These are phyloP conservation scores for Peribatodes rhomboidaria DNA, from an alignment of 2,888 invertebrate genomes.

Conservation along the genomic window DNA sequence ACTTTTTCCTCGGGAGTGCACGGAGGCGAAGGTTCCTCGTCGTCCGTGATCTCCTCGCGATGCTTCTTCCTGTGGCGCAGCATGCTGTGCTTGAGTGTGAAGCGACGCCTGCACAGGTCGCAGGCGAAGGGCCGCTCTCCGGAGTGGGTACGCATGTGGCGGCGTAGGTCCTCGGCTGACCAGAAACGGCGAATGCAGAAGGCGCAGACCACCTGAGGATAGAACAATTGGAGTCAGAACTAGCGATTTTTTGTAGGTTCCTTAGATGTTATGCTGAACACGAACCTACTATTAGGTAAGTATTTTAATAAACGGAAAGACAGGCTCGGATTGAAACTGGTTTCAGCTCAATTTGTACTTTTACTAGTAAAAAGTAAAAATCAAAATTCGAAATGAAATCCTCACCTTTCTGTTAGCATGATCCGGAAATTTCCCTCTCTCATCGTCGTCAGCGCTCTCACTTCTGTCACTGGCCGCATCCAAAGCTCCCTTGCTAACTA, in stretches of 20 bases:
- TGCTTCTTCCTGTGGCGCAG: slow-evolving; percentile 97
- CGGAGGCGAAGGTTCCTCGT: slow-evolving; percentile 82
- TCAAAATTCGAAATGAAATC: slow-evolving; percentile 14
- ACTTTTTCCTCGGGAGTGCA: slow-evolving; percentile 74
- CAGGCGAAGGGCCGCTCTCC: slow-evolving; percentile 97
- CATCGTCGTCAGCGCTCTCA: slow-evolving; percentile 89
- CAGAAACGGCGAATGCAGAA: slow-evolving; percentile 97
- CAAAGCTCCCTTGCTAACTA: slow-evolving; percentile 93
- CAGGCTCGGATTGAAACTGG: not conserved
- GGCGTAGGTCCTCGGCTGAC: slow-evolving; percentile 96
- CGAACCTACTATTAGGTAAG: too few species aligned
- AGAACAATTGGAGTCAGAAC: slow-evolving; percentile 6
- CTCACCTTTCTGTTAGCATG: slow-evolving; percentile 94
- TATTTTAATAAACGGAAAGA: too few species aligned
- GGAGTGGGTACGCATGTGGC: slow-evolving; percentile 97
- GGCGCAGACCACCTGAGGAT: slow-evolving; percentile 91
- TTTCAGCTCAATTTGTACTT: not conserved
- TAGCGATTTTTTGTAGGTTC: not conserved
- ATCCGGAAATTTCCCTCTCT: slow-evolving; percentile 93
- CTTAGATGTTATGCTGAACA: not conserved
- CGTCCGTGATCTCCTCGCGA: slow-evolving; percentile 85
- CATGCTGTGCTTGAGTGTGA: slow-evolving; percentile 98
- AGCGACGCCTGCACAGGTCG: slow-evolving; percentile 94
- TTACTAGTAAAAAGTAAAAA: not conserved
- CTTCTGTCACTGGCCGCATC: slow-evolving; percentile 87